Evolutionary conservation across 2,113 vertebrate genomes (phyloP), one percentile per base, ranked within the genome.

Genomic region (Spea multiplicata): DNA sequence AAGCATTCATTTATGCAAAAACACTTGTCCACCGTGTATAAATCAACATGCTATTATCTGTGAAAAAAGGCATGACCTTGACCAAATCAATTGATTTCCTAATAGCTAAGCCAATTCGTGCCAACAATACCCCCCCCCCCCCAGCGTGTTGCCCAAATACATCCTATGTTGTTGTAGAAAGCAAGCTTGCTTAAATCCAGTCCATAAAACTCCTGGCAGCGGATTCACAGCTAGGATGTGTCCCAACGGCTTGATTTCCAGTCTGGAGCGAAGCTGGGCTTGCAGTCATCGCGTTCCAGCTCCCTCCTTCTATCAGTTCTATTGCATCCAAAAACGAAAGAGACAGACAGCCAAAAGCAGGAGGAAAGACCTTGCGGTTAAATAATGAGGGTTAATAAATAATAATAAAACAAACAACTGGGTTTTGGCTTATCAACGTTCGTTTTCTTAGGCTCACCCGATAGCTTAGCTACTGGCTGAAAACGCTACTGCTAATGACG

Each of bases 381-480:
- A 80, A 80, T 74, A 80, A 80, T 74, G 64, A 80, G 78, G 78
- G 71, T 74, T 80, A 80, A 80, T 80, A 80, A 80, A 80, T 80
- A 74, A 71, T 71, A 71, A 80, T 80, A 80, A 68, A 80, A 61
- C 71, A 80, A 80, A 80, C 71, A 80, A 74, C 71, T 30, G 50
- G 48, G 71, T 16, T 48, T 68, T 50, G 71, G 78, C 64, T 74
- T 59, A 46, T 59, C 48, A 9, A 44, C 68, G 71, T 80, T 73
- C 52, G 71, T 68, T 80, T 66, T 73, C 52, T 52, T 48, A 57
- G 62, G 12, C 45, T 74, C 78, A 67, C 61, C 66, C 44, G 62
- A 79, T 79, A 62, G 73, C 70, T 73, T 44, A 44, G 64, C 78
- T 68, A 55, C 69, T 55, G 69, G 69, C 65, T 67, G n/a, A 64